Percentiles rank a stretch among this genome's conserved stretches.
phyloP scores from a whole-genome alignment of 2,113 vertebrate species.

The Sterna hirundo region DNA sequence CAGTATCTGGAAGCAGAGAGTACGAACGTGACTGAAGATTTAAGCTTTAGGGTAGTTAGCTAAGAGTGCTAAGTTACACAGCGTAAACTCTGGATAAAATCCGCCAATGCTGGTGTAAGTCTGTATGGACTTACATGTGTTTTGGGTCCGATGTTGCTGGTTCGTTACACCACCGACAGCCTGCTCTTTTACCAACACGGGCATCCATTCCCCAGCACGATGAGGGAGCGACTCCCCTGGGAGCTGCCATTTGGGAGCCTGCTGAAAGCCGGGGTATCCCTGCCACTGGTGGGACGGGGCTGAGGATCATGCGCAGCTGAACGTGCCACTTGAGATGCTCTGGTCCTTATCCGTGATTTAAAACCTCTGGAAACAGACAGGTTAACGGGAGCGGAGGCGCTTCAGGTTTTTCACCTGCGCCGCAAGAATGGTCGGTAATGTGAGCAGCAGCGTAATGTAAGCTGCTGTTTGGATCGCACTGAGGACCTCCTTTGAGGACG shows the following conservation, averaged over 20 bases:
- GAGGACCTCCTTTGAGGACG: background rate
- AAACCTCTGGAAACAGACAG: background rate
- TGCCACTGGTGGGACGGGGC: background rate
- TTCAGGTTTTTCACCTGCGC: background rate
- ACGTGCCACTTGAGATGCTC: background rate
- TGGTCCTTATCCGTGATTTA: background rate
- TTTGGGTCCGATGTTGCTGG: rapidly evolving
- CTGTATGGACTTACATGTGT: background rate
- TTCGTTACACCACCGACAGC: background rate
- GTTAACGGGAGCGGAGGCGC: background rate
- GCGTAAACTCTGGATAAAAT: background rate
- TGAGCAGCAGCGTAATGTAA: background rate
- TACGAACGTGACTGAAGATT: background rate
- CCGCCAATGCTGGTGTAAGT: background rate
- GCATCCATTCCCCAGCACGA: background rate
- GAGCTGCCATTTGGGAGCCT: background rate
- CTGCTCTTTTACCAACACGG: rapidly evolving
- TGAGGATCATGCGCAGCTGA: rapidly evolving
- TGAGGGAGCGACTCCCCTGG: background rate
- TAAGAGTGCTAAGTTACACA: background rate
- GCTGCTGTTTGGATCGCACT: background rate
- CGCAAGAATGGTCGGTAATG: rapidly evolving
- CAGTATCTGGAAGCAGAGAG: background rate
- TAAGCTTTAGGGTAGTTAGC: background rate
- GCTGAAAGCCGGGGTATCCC: background rate